Base-by-base conservation (phyloP, 2,797 vertebrate genomes). In the Pseudomugil gertrudae region DNA sequence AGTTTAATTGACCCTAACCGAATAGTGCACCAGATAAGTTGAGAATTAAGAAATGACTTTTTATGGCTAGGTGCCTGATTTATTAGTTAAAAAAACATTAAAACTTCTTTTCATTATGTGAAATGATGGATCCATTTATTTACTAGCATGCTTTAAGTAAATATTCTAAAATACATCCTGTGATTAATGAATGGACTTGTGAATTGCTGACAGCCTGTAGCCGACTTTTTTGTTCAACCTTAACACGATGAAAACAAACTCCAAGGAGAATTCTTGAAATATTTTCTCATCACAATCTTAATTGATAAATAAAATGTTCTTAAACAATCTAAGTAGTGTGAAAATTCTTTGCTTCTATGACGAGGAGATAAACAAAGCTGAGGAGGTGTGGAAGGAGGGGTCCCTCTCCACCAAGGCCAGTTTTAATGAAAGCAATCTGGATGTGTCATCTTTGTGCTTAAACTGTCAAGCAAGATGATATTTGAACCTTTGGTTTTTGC, bases 181-280 rank as follows among this genome's bases (percentile, higher is more conserved):
- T 56, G 21, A 15, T 76, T 45, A 35, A 59, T 55, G 19, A 51
- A 67, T 58, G 15, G 2, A 10, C 14, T 45, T 23, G 13, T 40
- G 24, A 66, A 35, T 48, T 70, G 2, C 61, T 55, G 13, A 36
- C 53, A 54, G 45, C 63, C 38, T 51, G 21, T 7, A 24, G 32
- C 24, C 59, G 36, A 66, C 43, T 40, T 63, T 54, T 17, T 51
- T 64, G 48, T 63, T 66, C 17, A 68, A 60, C 4, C 21, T 53
- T 14, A 4, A 59, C 6, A 26, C 51, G 50, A 63, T 55, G 40
- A 62, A 35, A 19, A 58, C 13, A 19, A 29, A 32, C 15, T 52
- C 17, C 35, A 48, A 59, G 9, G 21, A 55, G 57, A 26, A 29
- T 32, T 51, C 7, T 19, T 32, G 23, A 30, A 61, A 29, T 47